phyloP scores from a whole-genome alignment of 2,888 invertebrate species.

The Selenia dentaria region DNA sequence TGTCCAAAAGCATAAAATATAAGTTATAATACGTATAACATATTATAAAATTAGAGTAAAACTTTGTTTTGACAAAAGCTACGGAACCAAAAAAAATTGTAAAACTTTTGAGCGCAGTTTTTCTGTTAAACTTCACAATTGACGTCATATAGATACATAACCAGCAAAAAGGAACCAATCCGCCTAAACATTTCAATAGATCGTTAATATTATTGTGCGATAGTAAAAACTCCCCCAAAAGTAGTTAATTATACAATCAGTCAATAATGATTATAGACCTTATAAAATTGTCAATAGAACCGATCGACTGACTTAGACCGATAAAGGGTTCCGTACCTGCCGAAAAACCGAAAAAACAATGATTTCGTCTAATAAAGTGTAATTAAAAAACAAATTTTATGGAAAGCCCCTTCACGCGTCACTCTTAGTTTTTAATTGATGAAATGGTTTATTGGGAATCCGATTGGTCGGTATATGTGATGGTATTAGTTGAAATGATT shows the following conservation, averaged over 20 bases:
- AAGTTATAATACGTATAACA: too few relatives aligned
- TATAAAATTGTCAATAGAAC: constrained; percentile 80
- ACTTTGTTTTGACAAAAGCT: too few relatives aligned
- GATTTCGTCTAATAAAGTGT: constrained; percentile 76
- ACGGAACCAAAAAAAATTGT: too few relatives aligned
- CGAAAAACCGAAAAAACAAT: constrained; percentile 68
- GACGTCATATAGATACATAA: constrained; percentile 41
- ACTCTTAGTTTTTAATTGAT: constrained; percentile 72
- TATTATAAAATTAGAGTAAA: too few relatives aligned
- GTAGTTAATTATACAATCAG: constrained; percentile 78
- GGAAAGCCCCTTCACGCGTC: constrained; percentile 68
- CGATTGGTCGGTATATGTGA: constrained; percentile 56
- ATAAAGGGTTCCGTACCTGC: constrained; percentile 63
- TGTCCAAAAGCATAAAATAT: too few relatives aligned
- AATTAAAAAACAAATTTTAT: constrained; percentile 80
- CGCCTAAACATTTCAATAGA: constrained; percentile 20
- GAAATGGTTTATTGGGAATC: constrained; percentile 62
- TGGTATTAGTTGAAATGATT: constrained; percentile 56
- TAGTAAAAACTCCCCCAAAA: constrained; percentile 46
- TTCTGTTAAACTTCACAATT: constrained; percentile 11
- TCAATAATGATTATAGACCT: constrained; percentile 80
- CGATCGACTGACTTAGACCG: constrained; percentile 46
- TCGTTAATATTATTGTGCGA: constrained; percentile 32
- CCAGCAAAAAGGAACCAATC: constrained; percentile 34
- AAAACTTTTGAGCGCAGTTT: too few relatives aligned